Conservation (phyloP, 2,113 vertebrate genomes). For the Phylloscopus trochiloides region DNA sequence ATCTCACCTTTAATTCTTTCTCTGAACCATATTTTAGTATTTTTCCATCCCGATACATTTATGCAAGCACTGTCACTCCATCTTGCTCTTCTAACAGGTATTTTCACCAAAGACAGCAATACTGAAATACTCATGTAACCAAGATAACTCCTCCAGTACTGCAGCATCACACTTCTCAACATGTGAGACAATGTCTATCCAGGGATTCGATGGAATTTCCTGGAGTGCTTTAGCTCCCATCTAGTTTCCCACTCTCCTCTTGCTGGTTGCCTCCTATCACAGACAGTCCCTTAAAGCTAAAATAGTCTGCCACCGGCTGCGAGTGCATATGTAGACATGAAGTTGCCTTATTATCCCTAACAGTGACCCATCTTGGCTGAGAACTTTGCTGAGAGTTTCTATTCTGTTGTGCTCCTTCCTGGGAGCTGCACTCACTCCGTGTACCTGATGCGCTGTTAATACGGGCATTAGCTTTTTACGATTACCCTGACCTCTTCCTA, state of each 20-base stretch:
- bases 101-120: neutral
- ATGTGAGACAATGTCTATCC: neutral
- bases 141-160: neutral
- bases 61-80: neutral
- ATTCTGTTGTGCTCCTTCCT: neutral
- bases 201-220: constrained; percentile 29
- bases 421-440: neutral
- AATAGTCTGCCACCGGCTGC: neutral
- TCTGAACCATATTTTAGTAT: neutral
- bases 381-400: neutral
- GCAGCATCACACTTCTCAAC: constrained; percentile 30
- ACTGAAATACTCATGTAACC: neutral
- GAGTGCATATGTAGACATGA: neutral
- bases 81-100: neutral
- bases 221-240: constrained; percentile 8
- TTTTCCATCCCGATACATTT: neutral
- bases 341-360: neutral
- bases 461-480: neutral
- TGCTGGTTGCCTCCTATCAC: neutral
- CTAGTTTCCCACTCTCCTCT: constrained; percentile 26
- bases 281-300: neutral
- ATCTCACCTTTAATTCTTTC: neutral
- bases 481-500: neutral
- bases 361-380: neutral
- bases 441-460: neutral